Evolutionary conservation across 2,113 vertebrate genomes (phyloP).

Genomic region (Rhinoderma darwinii): DNA sequence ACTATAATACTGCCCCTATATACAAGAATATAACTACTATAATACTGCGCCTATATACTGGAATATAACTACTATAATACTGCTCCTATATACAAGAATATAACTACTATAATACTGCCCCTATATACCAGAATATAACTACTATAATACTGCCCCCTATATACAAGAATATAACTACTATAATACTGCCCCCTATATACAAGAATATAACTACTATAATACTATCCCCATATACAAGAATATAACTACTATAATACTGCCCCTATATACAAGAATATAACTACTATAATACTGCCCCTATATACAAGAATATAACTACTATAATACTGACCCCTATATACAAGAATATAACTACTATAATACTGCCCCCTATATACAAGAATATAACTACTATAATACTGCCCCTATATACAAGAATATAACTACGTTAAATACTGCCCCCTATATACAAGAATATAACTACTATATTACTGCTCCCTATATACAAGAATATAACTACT

Average conservation of each 20-base stretch:
- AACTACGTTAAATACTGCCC: too few species aligned
- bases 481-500: too few species aligned
- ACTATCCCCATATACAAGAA: too few species aligned
- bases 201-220: too few species aligned
- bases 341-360: constrained; percentile 16
- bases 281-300: not conserved
- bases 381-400: constrained; percentile 14
- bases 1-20: too few species aligned
- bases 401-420: constrained; percentile 2
- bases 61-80: constrained; percentile 2
- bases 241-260: constrained; percentile 5
- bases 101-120: too few species aligned
- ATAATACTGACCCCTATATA: constrained; percentile 8
- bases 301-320: constrained; percentile 11
- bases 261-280: not conserved
- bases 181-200: too few species aligned
- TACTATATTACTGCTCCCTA: too few species aligned
- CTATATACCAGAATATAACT: not conserved
- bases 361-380: constrained; percentile 5
- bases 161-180: not conserved
- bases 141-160: not conserved
- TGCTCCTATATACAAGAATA: not conserved
- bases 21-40: constrained; percentile 17
- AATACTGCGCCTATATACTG: not conserved
- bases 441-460: too few species aligned